Base-by-base conservation (phyloP, 2,113 vertebrate species). In the Cacatua alba region DNA sequence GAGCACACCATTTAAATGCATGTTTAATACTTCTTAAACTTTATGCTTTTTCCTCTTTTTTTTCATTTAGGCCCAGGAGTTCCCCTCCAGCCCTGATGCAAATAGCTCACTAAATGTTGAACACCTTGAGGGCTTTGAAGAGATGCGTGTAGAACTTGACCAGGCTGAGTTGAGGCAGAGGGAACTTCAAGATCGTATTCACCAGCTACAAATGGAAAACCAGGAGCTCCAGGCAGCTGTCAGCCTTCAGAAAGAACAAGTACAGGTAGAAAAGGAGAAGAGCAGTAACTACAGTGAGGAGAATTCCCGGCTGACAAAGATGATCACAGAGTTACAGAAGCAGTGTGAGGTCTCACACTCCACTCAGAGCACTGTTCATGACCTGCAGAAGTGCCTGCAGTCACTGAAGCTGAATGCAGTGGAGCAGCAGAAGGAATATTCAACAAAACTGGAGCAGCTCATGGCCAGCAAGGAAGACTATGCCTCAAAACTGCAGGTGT, bases 101-200 rank as follows among this genome's bases (percentile, higher is more conserved):
- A 98, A 97, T 82, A 98, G 95, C 76, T 97, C 98, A 82, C 75
- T 99, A 24, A 98, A 98, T 25, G 97, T 65, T 8, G 99, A 99
- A 75, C 97, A 98, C 3, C 97, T 98, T 91, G 98, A 97, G 69
- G 94, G 98, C 17, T 98, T 98, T 2, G 99, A 99, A 26, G 99
- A 99, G 93, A 98, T 99, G 95, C 98, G 98, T 67, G 90, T 99
- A 46, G 98, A 99, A 82, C 99, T 99, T 20, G 99, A 99, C 95
- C 99, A 98, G 69, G 98, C 98, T 19, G 99, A 99, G 87, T 94
- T 99, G 83, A 98, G 93, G 82, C 98, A 99, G 95, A 98, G 97
- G 70, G 97, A 98, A 85, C 98, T 98, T 55, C 97, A 98, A 53
- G 97, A 98, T 76, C 98, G 95, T 43, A 86, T 99, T 70, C 98